These are phyloP conservation scores for Spondyliosoma cantharus DNA, from an alignment of 2,797 vertebrate genomes.

Conservation along the genomic window DNA sequence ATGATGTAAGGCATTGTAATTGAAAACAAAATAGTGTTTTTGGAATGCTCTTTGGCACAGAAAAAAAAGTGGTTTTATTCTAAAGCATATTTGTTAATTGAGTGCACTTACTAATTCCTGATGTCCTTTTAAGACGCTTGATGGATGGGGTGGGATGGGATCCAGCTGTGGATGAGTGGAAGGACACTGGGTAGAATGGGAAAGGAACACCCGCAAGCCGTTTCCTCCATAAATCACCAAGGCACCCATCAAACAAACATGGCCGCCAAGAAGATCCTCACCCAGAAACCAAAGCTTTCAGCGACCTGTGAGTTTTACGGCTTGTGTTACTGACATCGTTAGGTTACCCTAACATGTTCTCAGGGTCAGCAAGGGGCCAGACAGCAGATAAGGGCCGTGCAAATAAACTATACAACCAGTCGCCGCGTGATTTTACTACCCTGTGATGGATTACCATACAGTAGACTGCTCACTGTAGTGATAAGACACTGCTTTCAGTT, in stretches of 20 bases:
- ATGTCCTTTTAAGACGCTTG: constrained; percentile 8
- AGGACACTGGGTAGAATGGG: constrained; percentile 24
- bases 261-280: constrained; percentile 32
- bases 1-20: constrained; percentile 41
- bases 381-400: constrained; percentile 62
- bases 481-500: constrained; percentile 53
- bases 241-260: constrained; percentile 51
- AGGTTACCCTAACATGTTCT: constrained; percentile 49
- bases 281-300: constrained; percentile 10
- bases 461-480: constrained; percentile 33
- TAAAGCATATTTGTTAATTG: neutral
- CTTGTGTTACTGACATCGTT: constrained; percentile 42
- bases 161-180: constrained; percentile 35
- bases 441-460: constrained; percentile 58
- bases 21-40: constrained; percentile 36
- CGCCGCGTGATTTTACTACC: constrained; percentile 41
- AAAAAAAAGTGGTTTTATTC: neutral
- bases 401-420: constrained; percentile 49
- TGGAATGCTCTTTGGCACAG: neutral
- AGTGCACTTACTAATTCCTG: neutral
- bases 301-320: constrained; percentile 52
- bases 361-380: constrained; percentile 49
- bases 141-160: constrained; percentile 2
- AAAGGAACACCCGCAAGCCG: constrained; percentile 49
- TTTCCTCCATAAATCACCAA: constrained; percentile 60